Base-by-base conservation (phyloP, 1,140 invertebrate genomes). In the Drosophila guanche region DNA sequence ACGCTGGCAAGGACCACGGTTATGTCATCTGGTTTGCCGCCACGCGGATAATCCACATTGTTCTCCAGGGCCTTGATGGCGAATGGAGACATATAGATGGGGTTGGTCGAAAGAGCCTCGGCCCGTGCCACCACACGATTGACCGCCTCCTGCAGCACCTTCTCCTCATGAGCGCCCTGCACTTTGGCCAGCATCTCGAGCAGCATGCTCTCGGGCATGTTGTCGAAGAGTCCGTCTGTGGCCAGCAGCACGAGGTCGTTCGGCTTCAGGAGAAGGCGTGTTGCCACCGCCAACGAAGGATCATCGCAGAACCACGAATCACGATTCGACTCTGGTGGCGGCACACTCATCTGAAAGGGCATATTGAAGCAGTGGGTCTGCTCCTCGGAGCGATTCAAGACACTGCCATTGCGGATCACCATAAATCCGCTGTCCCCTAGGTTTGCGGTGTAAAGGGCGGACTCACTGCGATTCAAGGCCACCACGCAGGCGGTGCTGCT, bases 11-110 rank as follows among this genome's bases (percentile, higher is more conserved):
- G 33, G 41, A 85, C 74, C 3, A 85, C 57, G 12, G 80, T 85
- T 5, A 80, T 85, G 20, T 85, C 80, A 37, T 85, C 80, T 3
- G 81, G 80, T 22, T 86, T 85, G 5, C 80, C 80, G 2, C 80
- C 80, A 2, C 14, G n/a, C 1, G 5, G 7, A 40, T 48, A 69
- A 2, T 22, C 12, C 0, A 69, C 0, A 45, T 80, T 62, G 33
- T 67, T 48, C 0, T 55, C 45, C 29, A 20, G 55, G 0, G 80
- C 81, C 47, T 51, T 77, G 3, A 76, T 20, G 25, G 72, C 51
- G 5, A 85, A 85, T 0, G 81, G 80, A 0, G 81, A 80, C 2
- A 66, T 43, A 12, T 43, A 85, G 0, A 10, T 27, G 8, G 27
- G 5, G 25, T 43, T 77, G 0, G 53, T 5, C 0, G 81, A 77